phyloP scores from a whole-genome alignment of 2,888 invertebrate species.

The Andrena praecox region DNA sequence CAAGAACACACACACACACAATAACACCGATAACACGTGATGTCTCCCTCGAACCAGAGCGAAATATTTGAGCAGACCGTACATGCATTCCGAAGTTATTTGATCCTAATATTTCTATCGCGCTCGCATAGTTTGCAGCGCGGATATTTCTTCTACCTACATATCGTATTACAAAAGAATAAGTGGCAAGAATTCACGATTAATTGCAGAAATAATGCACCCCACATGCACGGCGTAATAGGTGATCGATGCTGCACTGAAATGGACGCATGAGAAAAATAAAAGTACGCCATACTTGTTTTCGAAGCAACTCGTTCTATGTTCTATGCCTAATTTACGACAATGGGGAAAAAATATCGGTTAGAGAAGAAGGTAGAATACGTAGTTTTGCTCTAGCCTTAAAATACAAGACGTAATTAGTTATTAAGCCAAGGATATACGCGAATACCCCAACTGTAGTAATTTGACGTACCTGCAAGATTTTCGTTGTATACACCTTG shows the following conservation, averaged over 20 bases:
- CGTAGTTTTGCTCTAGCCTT: background rate
- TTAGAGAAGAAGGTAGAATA: conserved; percentile 20
- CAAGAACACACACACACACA: too few relatives aligned
- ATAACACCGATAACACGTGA: too few relatives aligned
- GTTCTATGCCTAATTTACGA: conserved; percentile 29
- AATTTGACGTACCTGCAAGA: conserved; percentile 7
- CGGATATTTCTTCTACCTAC: background rate
- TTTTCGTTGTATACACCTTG: conserved; percentile 21
- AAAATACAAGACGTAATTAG: background rate
- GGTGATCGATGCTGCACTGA: conserved; percentile 13
- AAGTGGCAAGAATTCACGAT: background rate
- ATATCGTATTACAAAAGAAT: background rate
- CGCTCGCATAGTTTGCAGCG: conserved; percentile 4
- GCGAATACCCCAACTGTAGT: conserved; percentile 10
- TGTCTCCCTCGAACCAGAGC: background rate
- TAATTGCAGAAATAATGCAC: background rate
- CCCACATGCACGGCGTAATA: conserved; percentile 27
- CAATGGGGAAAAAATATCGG: conserved; percentile 28
- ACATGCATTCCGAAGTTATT: conserved; percentile 13
- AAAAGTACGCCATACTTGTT: conserved; percentile 59
- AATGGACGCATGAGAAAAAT: conserved; percentile 27
- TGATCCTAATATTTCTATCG: conserved; percentile 1
- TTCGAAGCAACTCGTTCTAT: conserved; percentile 27
- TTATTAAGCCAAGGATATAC: background rate
- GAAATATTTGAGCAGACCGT: background rate